Percentiles rank a stretch among this genome's conserved stretches.
Conservation (phyloP, 1,140 invertebrate species). For the Mamestra configurata region DNA sequence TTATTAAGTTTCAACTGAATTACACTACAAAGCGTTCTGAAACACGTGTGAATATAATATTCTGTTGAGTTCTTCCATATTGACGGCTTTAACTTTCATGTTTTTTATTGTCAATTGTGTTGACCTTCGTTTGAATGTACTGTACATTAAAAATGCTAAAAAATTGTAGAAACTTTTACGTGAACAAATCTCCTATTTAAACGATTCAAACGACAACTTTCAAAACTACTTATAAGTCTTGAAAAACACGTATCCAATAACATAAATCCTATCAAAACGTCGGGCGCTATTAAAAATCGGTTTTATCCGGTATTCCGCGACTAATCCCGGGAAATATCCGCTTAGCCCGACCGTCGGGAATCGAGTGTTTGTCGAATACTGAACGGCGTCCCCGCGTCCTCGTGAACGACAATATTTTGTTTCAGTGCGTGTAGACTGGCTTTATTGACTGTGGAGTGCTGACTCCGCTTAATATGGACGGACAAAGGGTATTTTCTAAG, state of each 20-base stretch:
- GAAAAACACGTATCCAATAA: conserved; percentile 23
- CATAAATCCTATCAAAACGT: conserved; percentile 28
- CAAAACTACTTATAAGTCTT: conserved; percentile 4
- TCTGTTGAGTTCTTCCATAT: conserved; percentile 15
- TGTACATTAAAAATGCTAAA: background rate
- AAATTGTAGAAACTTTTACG: background rate
- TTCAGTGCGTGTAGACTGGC: conserved; percentile 19
- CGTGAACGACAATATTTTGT: conserved; percentile 44
- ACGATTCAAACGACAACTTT: background rate
- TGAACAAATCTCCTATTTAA: background rate
- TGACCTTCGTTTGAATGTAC: background rate
- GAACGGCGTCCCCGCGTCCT: conserved; percentile 5
- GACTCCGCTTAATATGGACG: conserved; percentile 21
- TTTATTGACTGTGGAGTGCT: conserved; percentile 18
- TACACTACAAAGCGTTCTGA: conserved; percentile 7
- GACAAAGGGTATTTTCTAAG: background rate
- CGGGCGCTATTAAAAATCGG: conserved; percentile 10
- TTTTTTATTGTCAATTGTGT: conserved; percentile 7
- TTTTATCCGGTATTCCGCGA: conserved; percentile 28
- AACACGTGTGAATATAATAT: conserved; percentile 29
- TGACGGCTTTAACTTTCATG: background rate
- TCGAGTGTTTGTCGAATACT: conserved; percentile 44
- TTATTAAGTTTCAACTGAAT: conserved; percentile 6
- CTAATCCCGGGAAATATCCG: conserved; percentile 44
- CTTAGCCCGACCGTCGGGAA: conserved; percentile 22